Conservation (phyloP, 53 echinoderm and acorn worm genomes). For the Holothuria leucospilota region DNA sequence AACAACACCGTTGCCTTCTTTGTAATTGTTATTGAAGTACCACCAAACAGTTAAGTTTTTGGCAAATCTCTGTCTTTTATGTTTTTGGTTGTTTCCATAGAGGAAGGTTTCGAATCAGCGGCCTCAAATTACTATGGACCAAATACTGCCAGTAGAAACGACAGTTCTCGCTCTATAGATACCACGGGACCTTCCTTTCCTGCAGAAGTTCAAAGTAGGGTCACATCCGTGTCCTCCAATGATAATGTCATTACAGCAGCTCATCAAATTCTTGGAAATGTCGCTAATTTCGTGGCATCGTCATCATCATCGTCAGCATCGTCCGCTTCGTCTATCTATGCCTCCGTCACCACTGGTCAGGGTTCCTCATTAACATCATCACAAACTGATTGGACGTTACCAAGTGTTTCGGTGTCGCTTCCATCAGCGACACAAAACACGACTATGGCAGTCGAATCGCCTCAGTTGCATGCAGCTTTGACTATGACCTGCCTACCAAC, state of each 20-base stretch:
- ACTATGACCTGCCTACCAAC: constrained; percentile 9
- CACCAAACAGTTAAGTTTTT: too few species aligned
- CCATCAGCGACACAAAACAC: neutral
- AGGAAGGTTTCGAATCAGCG: constrained; percentile 5
- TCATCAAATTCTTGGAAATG: neutral
- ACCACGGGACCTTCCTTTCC: neutral
- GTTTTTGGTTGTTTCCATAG: neutral
- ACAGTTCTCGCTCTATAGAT: neutral
- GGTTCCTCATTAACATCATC: neutral
- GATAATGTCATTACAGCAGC: neutral
- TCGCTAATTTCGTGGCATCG: neutral
- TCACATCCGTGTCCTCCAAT: neutral
- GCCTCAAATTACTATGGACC: constrained; percentile 10
- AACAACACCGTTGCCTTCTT: too few species aligned
- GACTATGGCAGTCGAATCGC: constrained; percentile 16
- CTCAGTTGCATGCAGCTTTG: constrained; percentile 17
- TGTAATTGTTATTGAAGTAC: too few species aligned
- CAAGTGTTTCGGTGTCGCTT: neutral
- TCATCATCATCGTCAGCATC: neutral
- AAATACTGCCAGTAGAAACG: neutral
- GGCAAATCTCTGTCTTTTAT: too few species aligned
- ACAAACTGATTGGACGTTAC: constrained; percentile 8
- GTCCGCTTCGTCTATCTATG: neutral
- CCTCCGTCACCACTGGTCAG: neutral
- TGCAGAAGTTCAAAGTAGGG: neutral